A percentile compares a stretch with the other conserved stretches of the same genome.
phyloP scores from a whole-genome alignment of 2,888 invertebrate genomes.

The Scaptomyza flava region DNA sequence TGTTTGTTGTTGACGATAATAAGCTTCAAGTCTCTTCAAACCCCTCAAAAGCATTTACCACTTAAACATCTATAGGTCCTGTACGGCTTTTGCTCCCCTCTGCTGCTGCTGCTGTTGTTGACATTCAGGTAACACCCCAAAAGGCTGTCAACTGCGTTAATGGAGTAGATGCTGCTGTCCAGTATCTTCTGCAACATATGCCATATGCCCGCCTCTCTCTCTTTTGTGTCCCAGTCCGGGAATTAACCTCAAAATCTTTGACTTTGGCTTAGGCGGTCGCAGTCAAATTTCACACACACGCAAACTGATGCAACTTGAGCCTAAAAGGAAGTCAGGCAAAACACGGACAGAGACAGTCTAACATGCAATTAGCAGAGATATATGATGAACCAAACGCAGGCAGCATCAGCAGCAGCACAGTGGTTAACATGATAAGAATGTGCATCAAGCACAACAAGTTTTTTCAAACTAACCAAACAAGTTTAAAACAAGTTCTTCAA shows the following conservation, averaged over 20 bases:
- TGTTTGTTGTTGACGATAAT: conserved; percentile 53
- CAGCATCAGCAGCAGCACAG: background rate
- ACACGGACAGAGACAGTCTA: conserved; percentile 17
- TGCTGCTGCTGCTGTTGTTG: conserved; percentile 27
- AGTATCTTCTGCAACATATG: conserved; percentile 4
- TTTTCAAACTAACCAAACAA: too few species aligned
- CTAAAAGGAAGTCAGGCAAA: conserved; percentile 5
- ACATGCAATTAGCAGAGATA: conserved; percentile 32
- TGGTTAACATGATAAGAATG: background rate
- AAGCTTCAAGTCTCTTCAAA: conserved; percentile 50
- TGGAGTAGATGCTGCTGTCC: conserved; percentile 49
- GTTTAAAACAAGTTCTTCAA: background rate
- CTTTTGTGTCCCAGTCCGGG: conserved; percentile 23
- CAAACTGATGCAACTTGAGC: conserved; percentile 29
- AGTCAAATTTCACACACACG: conserved; percentile 11
- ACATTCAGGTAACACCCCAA: conserved; percentile 18
- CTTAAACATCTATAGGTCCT: background rate
- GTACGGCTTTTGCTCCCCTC: background rate
- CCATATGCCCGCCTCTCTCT: background rate
- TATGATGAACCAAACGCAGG: background rate
- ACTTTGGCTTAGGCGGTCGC: conserved; percentile 27
- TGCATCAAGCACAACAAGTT: background rate
- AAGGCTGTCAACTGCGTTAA: conserved; percentile 60
- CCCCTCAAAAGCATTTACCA: background rate
- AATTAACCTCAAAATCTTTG: conserved; percentile 51